These are phyloP conservation scores for Pyrrhia umbra DNA, from an alignment of 2,888 invertebrate genomes.

Conservation along the genomic window DNA sequence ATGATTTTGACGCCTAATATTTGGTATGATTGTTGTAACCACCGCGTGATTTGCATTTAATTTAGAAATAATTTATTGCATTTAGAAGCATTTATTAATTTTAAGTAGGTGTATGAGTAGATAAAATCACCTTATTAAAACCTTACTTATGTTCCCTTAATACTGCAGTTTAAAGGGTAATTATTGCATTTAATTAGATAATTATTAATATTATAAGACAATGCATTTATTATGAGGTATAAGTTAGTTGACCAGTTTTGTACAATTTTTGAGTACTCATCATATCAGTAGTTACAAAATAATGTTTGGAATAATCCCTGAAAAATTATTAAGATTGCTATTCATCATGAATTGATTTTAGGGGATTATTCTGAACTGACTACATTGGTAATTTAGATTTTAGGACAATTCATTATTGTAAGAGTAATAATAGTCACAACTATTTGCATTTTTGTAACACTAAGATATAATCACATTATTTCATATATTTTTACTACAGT, in stretches of 20 bases:
- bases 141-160: constrained; percentile 57
- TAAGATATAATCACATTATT: constrained; percentile 52
- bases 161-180: constrained; percentile 66
- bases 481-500: constrained; percentile 43
- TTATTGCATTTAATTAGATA: constrained; percentile 66
- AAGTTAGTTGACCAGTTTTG: constrained; percentile 72
- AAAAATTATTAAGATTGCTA: constrained; percentile 66
- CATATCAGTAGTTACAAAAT: constrained; percentile 69
- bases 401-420: constrained; percentile 53
- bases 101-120: constrained; percentile 62
- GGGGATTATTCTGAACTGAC: constrained; percentile 85
- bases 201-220: constrained; percentile 67
- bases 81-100: constrained; percentile 82
- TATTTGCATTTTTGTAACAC: constrained; percentile 58
- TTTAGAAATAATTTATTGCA: constrained; percentile 84
- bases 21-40: constrained; percentile 80
- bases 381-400: constrained; percentile 59
- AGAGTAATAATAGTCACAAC: constrained; percentile 55
- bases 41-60: constrained; percentile 86
- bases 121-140: constrained; percentile 51
- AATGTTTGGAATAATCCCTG: constrained; percentile 86
- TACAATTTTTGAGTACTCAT: constrained; percentile 77
- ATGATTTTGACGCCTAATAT: constrained; percentile 66
- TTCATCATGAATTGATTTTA: constrained; percentile 67
- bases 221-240: constrained; percentile 78